Evolutionary conservation across 2,888 invertebrate species (phyloP).

Genomic region (Scrobipalpa costella): DNA sequence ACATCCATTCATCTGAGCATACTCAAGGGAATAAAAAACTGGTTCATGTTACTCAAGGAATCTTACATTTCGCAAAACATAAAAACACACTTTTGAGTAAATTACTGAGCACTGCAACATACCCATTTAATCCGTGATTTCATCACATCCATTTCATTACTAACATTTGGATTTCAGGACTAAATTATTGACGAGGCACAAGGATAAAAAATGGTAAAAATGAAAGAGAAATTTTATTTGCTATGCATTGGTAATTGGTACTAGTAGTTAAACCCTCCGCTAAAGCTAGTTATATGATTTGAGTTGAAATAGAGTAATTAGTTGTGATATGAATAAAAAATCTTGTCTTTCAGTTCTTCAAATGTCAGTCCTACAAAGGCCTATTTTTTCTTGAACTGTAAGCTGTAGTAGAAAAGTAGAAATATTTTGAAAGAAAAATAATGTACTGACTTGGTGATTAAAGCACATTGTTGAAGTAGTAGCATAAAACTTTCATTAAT

Average conservation of each 20-base stretch:
- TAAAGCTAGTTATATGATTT: constrained; percentile 11
- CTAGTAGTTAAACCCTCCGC: constrained; percentile 44
- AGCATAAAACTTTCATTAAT: not conserved
- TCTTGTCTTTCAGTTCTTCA: constrained; percentile 2
- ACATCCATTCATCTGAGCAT: too few species aligned
- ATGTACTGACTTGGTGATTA: not conserved
- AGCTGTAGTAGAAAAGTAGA: not conserved
- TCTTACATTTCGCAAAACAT: constrained; percentile 13
- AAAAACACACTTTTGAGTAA: not conserved
- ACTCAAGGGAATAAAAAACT: not conserved
- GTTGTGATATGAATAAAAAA: not conserved
- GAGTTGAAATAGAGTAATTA: not conserved
- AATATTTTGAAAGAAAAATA: not conserved
- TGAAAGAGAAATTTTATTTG: constrained; percentile 52
- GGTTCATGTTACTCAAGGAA: not conserved
- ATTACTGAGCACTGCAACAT: constrained; percentile 17
- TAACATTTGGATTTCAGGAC: constrained; percentile 88
- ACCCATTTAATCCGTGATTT: constrained; percentile 24
- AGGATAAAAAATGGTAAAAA: constrained; percentile 91
- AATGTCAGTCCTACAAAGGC: not conserved
- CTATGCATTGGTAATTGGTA: constrained; percentile 62
- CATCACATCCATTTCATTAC: constrained; percentile 72
- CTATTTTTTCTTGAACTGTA: not conserved
- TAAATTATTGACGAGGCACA: constrained; percentile 92
- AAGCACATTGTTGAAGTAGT: not conserved